These are phyloP conservation scores for Lingula anatina DNA, from an alignment of 2,888 invertebrate species.

Conservation along the genomic window DNA sequence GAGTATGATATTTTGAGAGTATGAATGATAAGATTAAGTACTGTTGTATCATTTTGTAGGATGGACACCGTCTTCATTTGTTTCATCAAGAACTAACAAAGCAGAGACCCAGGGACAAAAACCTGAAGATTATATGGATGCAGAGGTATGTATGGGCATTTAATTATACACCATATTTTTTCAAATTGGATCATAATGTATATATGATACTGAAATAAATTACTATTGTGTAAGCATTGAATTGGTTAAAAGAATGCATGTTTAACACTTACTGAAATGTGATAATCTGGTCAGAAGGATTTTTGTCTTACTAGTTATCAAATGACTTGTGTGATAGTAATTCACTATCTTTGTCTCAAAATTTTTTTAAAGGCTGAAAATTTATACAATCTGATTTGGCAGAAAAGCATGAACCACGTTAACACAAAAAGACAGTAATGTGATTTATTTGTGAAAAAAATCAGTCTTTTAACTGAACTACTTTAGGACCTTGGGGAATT, in stretches of 20 bases:
- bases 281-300: too few relatives aligned
- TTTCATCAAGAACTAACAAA: conserved; percentile 77
- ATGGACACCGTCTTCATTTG: conserved; percentile 85
- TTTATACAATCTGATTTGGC: too few relatives aligned
- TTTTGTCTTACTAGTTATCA: neutral
- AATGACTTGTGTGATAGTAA: too few relatives aligned
- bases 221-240: conserved; percentile 3
- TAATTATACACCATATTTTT: neutral
- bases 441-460: too few relatives aligned
- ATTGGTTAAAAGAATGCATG: neutral
- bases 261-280: too few relatives aligned
- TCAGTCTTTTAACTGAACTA: too few relatives aligned
- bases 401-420: too few relatives aligned
- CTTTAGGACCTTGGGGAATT: conserved; percentile 78
- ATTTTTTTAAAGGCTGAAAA: too few relatives aligned
- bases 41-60: conserved; percentile 56
- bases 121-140: conserved; percentile 97
- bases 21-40: conserved; percentile 88
- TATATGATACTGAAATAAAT: neutral
- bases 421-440: too few relatives aligned
- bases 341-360: too few relatives aligned
- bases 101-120: conserved; percentile 59
- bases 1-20: conserved; percentile 81
- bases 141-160: conserved; percentile 61
- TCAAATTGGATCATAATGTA: too few relatives aligned